Percentiles rank a stretch among this genome's conserved stretches.
These are phyloP conservation scores for Coronaproctus castanopsis DNA, from an alignment of 2,888 invertebrate species.

Conservation along the genomic window DNA sequence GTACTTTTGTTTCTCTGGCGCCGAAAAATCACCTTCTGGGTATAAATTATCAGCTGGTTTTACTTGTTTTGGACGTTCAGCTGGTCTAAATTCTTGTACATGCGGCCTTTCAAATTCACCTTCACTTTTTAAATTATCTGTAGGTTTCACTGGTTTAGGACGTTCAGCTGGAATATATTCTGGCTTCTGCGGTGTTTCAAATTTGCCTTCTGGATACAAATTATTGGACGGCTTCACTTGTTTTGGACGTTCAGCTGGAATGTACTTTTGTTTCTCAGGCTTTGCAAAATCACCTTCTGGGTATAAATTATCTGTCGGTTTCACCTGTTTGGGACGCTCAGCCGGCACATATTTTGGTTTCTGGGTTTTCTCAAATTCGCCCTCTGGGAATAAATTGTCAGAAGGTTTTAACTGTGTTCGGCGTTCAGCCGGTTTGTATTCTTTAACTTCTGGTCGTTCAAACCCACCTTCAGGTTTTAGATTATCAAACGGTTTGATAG, in stretches of 20 bases:
- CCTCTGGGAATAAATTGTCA: slow-evolving; percentile 25
- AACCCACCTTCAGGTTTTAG: slow-evolving; percentile 29
- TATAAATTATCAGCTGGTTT: slow-evolving; percentile 25
- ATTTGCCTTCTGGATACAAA: slow-evolving; percentile 34
- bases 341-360: slow-evolving; percentile 22
- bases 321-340: slow-evolving; percentile 27
- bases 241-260: slow-evolving; percentile 22
- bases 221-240: slow-evolving; percentile 31
- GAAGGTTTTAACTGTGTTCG: slow-evolving; percentile 26
- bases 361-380: slow-evolving; percentile 24
- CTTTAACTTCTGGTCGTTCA: slow-evolving; percentile 21
- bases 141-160: slow-evolving; percentile 28
- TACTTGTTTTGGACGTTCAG: slow-evolving; percentile 29
- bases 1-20: slow-evolving; percentile 22
- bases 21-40: slow-evolving; percentile 27
- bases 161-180: slow-evolving; percentile 23
- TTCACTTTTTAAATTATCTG: slow-evolving; percentile 22
- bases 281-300: slow-evolving; percentile 36
- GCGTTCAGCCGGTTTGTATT: slow-evolving; percentile 34
- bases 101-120: slow-evolving; percentile 30
- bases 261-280: slow-evolving; percentile 26
- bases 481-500: slow-evolving; percentile 31
- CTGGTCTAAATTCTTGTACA: slow-evolving; percentile 26
- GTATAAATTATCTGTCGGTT: slow-evolving; percentile 32
- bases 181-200: slow-evolving; percentile 28